Evolutionary conservation across 2,113 vertebrate genomes (phyloP), one percentile per base, ranked within the genome.

Genomic region (Nansenia antarctica): DNA sequence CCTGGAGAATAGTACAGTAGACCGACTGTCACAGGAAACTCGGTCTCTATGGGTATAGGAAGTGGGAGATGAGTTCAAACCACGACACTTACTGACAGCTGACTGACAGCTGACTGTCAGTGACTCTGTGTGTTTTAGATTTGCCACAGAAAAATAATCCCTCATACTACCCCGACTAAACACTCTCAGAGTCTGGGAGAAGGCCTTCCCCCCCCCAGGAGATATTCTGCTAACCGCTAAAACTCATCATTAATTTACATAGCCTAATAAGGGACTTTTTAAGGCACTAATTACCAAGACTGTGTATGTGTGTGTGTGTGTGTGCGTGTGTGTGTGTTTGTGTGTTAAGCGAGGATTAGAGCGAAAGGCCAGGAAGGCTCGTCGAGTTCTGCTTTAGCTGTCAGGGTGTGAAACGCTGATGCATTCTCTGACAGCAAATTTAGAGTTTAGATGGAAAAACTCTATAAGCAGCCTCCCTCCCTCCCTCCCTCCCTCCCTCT

Each of bases 341-440:
- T 49, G 45, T 49, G 27, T 20, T n/a, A n/a, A n/a, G n/a, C n/a
- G n/a, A n/a, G n/a, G n/a, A n/a, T 42, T 42, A 5, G 39, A 18
- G 3, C 18, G 3, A 18, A 18, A 18, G 37, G 14, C 18, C 2
- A 15, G 14, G 12, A 42, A 42, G 14, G 14, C 18, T 42, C 11
- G 72, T 82, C 54, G 3, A 63, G 67, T 74, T 65, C 60, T n/a
- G 64, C 68, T 82, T 52, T 35, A 35, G 73, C 71, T 60, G 66
- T 63, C 67, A 54, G 72, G 45, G 53, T 34, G 3, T 58, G 69
- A 78, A 64, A 67, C 70, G 20, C 62, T 66, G 69, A 74, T 66
- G 60, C 42, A 27, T 68, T 58, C 35, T 30, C 57, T 80, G 74
- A 75, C 72, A 67, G 65, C n/a, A 29, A 35, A 73, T 72, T 62